These are phyloP conservation scores for Prietella phreatophila DNA, from an alignment of 2,113 vertebrate species.

Conservation along the genomic window DNA sequence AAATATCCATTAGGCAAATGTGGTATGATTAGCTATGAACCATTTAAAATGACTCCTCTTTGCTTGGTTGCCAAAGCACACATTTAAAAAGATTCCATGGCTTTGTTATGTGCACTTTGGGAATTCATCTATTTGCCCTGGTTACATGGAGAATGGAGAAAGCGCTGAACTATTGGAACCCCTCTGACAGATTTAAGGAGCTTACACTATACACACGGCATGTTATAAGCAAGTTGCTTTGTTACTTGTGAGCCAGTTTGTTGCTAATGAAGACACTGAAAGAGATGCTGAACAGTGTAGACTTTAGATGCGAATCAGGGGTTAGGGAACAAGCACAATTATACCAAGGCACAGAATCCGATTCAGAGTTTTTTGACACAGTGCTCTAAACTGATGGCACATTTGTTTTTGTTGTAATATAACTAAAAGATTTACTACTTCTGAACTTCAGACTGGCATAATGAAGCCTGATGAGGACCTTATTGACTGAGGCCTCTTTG, in stretches of 20 bases:
- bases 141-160: neutral
- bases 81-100: neutral
- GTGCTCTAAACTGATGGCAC: neutral
- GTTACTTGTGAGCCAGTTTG: neutral
- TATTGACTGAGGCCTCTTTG: neutral
- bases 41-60: neutral
- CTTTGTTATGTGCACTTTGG: neutral
- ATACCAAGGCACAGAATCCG: neutral
- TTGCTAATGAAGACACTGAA: neutral
- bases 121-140: neutral
- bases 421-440: neutral
- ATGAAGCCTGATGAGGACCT: neutral
- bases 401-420: neutral
- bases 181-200: neutral
- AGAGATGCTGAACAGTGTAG: neutral
- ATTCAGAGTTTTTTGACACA: neutral
- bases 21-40: neutral
- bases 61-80: neutral
- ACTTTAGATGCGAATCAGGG: neutral
- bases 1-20: slow-evolving; percentile 7
- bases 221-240: neutral
- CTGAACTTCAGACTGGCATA: neutral
- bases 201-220: neutral
- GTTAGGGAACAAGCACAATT: neutral
- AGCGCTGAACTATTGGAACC: neutral